Evolutionary conservation across 2,113 vertebrate species (phyloP).

Genomic region (Istiophorus platypterus): DNA sequence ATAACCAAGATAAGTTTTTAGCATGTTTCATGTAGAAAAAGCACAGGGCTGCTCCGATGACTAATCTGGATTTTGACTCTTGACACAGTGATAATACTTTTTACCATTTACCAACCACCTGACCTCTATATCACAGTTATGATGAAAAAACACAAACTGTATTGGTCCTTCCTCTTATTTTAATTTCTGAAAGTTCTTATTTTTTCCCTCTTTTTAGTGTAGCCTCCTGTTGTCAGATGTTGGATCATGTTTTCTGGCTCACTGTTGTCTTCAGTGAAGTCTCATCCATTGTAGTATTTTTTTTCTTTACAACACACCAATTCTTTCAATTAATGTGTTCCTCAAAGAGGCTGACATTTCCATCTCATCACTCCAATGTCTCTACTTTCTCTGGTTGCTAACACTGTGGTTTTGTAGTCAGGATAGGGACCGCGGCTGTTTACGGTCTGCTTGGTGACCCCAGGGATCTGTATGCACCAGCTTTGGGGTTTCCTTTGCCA

Average conservation of each 20-base stretch:
- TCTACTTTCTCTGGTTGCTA: slow-evolving; percentile 40
- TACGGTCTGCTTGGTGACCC: slow-evolving; percentile 34
- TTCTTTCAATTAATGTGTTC: background rate
- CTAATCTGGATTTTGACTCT: background rate
- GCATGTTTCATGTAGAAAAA: background rate
- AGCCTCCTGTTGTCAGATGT: background rate
- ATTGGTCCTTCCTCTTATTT: background rate
- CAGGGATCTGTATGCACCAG: slow-evolving; percentile 25
- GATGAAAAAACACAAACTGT: background rate
- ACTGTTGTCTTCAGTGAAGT: background rate
- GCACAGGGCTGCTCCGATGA: background rate
- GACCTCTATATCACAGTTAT: background rate
- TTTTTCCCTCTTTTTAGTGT: background rate
- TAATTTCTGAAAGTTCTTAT: background rate
- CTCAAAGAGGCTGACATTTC: slow-evolving; percentile 18
- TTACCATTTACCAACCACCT: background rate
- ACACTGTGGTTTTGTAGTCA: slow-evolving; percentile 53
- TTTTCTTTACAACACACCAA: background rate
- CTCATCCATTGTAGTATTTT: background rate
- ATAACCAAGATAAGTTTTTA: background rate
- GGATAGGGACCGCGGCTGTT: slow-evolving; percentile 65
- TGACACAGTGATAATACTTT: background rate
- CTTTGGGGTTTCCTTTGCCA: slow-evolving; percentile 47
- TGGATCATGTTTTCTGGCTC: background rate
- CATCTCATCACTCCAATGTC: slow-evolving; percentile 27